A percentile compares a stretch with the other conserved stretches of the same genome.
phyloP scores from a whole-genome alignment of 92 coral and sea anemone genomes.

The Heliopora coerulea region DNA sequence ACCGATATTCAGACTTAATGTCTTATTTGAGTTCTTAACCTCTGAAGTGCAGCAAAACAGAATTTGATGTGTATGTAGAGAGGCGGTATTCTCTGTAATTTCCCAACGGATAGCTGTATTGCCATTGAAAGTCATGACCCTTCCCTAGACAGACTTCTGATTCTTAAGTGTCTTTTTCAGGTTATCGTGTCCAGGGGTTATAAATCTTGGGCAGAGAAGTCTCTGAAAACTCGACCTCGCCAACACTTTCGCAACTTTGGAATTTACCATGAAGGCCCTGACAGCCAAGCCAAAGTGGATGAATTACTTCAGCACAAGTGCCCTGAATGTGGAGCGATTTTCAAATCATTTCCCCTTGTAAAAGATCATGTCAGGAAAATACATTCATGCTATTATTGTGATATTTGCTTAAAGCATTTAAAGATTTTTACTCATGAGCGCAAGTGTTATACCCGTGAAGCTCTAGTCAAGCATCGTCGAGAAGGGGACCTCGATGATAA shows the following conservation, averaged over 20 bases:
- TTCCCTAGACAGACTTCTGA: neutral
- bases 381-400: slow-evolving; percentile 72
- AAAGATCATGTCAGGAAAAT: slow-evolving; percentile 69
- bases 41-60: too few relatives aligned
- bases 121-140: too few relatives aligned
- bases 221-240: slow-evolving; percentile 15
- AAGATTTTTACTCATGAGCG: slow-evolving; percentile 81
- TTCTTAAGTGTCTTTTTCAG: slow-evolving; percentile 39
- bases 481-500: slow-evolving; percentile 82
- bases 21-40: too few relatives aligned
- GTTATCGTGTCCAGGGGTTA: slow-evolving; percentile 65
- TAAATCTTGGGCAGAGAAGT: slow-evolving; percentile 50
- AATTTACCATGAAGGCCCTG: slow-evolving; percentile 56
- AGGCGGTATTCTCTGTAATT: too few relatives aligned
- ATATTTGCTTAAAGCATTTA: slow-evolving; percentile 73
- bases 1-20: too few relatives aligned
- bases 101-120: too few relatives aligned
- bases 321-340: slow-evolving; percentile 52
- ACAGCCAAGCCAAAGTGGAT: slow-evolving; percentile 65
- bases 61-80: too few relatives aligned
- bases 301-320: slow-evolving; percentile 77
- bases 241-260: slow-evolving; percentile 55
- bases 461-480: slow-evolving; percentile 81
- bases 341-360: slow-evolving; percentile 54
- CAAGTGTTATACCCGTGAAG: slow-evolving; percentile 69